phyloP scores from a whole-genome alignment of 2,888 invertebrate genomes.

The Thumatha senex region DNA sequence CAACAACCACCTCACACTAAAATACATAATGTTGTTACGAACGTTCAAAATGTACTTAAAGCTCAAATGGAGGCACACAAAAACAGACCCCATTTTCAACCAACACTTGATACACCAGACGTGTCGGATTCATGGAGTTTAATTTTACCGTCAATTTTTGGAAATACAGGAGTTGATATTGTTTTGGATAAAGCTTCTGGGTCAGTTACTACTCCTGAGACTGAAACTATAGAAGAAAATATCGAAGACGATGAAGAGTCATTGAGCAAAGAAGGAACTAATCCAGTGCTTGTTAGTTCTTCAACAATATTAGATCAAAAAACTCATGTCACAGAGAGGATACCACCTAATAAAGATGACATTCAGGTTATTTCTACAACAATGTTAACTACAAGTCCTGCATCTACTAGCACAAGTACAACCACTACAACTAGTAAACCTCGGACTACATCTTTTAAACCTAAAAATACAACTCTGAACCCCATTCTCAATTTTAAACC shows the following conservation, averaged over 20 bases:
- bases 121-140: constrained; percentile 91
- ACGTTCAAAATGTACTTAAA: constrained; percentile 92
- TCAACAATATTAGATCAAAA: constrained; percentile 37
- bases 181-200: constrained; percentile 78
- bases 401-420: constrained; percentile 8
- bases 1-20: constrained; percentile 85
- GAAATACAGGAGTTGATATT: constrained; percentile 86
- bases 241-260: constrained; percentile 49
- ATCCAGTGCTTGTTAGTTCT: constrained; percentile 46
- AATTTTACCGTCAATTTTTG: constrained; percentile 91
- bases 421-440: constrained; percentile 20
- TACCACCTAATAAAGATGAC: constrained; percentile 23
- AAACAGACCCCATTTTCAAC: constrained; percentile 68
- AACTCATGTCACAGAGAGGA: constrained; percentile 34
- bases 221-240: constrained; percentile 63
- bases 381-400: constrained; percentile 10
- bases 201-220: constrained; percentile 67
- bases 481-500: not conserved
- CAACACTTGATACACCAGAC: constrained; percentile 87
- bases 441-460: not conserved
- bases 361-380: constrained; percentile 20
- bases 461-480: not conserved
- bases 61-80: constrained; percentile 88
- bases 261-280: constrained; percentile 60
- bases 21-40: constrained; percentile 91